A percentile compares a stretch with the other conserved stretches of the same genome.
phyloP scores from a whole-genome alignment of 1,140 invertebrate species.

The Apolygus lucorum region DNA sequence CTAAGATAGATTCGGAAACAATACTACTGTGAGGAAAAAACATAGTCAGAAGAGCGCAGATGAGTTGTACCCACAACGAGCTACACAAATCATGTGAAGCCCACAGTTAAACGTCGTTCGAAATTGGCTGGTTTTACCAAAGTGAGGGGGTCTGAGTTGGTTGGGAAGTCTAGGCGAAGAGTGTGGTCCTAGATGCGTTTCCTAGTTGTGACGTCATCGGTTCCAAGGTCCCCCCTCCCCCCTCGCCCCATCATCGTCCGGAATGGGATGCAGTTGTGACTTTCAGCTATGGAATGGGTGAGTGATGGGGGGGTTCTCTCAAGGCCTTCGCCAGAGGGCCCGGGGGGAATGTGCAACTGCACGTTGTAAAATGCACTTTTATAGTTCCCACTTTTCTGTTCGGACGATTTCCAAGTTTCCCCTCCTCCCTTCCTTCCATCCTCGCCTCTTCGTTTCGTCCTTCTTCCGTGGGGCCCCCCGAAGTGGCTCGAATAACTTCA shows the following conservation, averaged over 20 bases:
- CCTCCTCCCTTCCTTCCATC: no score
- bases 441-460: no score
- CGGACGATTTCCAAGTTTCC: neutral
- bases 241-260: neutral
- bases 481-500: no score
- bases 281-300: neutral
- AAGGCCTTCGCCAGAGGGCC: neutral
- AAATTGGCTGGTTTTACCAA: no score
- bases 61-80: no score
- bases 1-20: no score
- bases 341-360: neutral
- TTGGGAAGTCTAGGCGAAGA: neutral
- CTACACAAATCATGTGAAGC: no score
- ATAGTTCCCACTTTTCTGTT: neutral
- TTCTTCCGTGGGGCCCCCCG: no score
- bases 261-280: neutral
- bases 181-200: neutral
- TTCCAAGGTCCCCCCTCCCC: neutral
- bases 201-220: neutral
- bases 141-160: neutral
- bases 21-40: no score
- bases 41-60: no score
- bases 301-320: neutral
- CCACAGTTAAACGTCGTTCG: no score
- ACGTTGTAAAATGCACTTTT: neutral